Percentiles rank a stretch among this genome's conserved stretches.
These are phyloP conservation scores for Bombus impatiens DNA, from an alignment of 1,140 invertebrate species.

Conservation along the genomic window DNA sequence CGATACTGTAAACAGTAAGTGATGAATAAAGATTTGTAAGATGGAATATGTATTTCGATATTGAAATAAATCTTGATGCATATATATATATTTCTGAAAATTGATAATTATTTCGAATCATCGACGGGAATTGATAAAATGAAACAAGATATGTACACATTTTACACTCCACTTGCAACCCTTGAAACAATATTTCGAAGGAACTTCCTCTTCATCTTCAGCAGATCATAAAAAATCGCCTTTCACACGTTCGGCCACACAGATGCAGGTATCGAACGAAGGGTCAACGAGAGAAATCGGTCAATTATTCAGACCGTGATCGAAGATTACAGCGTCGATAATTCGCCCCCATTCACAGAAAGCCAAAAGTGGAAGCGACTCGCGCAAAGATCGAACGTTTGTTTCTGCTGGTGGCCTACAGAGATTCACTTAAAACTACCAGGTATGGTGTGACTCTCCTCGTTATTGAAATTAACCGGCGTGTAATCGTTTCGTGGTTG, in stretches of 20 bases:
- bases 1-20: no score
- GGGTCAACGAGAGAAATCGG: constrained; percentile 52
- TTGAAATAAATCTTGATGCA: no score
- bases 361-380: background rate
- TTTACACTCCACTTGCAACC: background rate
- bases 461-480: constrained; percentile 76
- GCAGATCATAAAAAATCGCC: no score
- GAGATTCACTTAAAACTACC: constrained; percentile 39
- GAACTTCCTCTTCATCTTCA: background rate
- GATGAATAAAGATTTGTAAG: no score
- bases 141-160: no score
- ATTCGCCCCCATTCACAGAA: constrained; percentile 39
- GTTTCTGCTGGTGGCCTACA: constrained; percentile 14
- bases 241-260: background rate
- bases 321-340: constrained; percentile 18
- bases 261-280: constrained; percentile 6
- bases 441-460: constrained; percentile 48
- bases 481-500: constrained; percentile 70
- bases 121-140: no score
- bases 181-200: background rate
- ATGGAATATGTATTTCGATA: no score
- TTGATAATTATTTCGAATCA: no score
- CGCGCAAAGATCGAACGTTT: constrained; percentile 24
- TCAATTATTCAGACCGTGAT: constrained; percentile 44
- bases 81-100: no score